These are phyloP conservation scores for Sebastes variabilis DNA, from an alignment of 2,797 vertebrate species.

Conservation along the genomic window DNA sequence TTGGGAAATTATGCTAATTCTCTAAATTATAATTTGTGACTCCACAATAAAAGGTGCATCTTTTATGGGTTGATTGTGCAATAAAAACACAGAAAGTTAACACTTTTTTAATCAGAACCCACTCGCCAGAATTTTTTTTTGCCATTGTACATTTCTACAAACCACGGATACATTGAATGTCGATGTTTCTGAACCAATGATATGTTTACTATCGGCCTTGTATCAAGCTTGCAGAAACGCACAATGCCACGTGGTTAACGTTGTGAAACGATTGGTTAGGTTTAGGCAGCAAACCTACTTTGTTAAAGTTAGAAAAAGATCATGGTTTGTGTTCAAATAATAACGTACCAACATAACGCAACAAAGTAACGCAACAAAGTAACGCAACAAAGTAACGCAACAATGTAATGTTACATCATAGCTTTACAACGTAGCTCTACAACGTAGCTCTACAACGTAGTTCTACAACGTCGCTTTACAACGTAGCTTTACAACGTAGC, in stretches of 20 bases:
- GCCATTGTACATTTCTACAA: not conserved
- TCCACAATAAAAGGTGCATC: not conserved
- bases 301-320: not conserved
- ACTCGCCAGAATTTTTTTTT: not conserved
- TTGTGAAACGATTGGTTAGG: too few species aligned
- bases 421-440: too few species aligned
- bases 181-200: not conserved
- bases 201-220: accelerated
- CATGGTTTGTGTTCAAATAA: too few species aligned
- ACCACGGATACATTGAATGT: not conserved
- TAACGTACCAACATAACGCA: too few species aligned
- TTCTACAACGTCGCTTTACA: too few species aligned
- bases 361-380: too few species aligned
- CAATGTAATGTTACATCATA: too few species aligned
- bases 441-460: too few species aligned
- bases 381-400: accelerated
- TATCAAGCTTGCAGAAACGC: too few species aligned
- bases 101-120: not conserved
- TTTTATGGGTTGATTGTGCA: not conserved
- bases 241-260: too few species aligned
- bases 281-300: too few species aligned
- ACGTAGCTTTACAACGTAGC: too few species aligned
- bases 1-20: not conserved
- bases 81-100: not conserved
- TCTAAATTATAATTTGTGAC: not conserved